These are phyloP conservation scores for Physeter macrocephalus DNA, from an alignment of 2,113 vertebrate genomes.

Conservation along the genomic window DNA sequence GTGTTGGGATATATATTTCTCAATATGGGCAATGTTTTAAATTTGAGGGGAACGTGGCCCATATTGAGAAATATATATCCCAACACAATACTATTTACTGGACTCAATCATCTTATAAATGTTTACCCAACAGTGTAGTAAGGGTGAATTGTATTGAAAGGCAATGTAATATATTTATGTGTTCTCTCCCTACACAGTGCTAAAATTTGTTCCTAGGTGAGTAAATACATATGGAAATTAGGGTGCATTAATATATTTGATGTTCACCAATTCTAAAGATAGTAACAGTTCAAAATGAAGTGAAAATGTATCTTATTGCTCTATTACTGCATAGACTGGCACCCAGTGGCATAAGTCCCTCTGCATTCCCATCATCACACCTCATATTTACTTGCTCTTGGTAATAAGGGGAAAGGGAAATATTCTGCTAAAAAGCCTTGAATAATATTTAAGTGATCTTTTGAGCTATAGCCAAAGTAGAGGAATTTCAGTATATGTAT, in stretches of 20 bases:
- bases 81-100: neutral
- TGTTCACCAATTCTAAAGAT: neutral
- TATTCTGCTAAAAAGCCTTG: neutral
- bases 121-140: neutral
- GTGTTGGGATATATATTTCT: neutral
- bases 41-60: too few species aligned
- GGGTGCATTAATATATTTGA: neutral
- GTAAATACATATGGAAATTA: neutral
- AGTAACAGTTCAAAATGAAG: neutral
- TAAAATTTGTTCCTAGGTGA: neutral
- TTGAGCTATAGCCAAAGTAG: neutral
- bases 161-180: neutral
- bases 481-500: neutral
- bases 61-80: too few species aligned
- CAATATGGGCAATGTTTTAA: neutral
- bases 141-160: neutral
- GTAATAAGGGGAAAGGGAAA: neutral
- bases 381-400: neutral
- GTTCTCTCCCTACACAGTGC: neutral
- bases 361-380: neutral
- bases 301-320: neutral
- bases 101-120: neutral
- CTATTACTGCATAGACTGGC: neutral
- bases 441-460: neutral
- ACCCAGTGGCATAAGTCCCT: neutral